Evolutionary conservation across 2,888 invertebrate genomes (phyloP), one percentile per base, ranked within the genome.

Genomic region (Stenchaetothrips biformis): DNA sequence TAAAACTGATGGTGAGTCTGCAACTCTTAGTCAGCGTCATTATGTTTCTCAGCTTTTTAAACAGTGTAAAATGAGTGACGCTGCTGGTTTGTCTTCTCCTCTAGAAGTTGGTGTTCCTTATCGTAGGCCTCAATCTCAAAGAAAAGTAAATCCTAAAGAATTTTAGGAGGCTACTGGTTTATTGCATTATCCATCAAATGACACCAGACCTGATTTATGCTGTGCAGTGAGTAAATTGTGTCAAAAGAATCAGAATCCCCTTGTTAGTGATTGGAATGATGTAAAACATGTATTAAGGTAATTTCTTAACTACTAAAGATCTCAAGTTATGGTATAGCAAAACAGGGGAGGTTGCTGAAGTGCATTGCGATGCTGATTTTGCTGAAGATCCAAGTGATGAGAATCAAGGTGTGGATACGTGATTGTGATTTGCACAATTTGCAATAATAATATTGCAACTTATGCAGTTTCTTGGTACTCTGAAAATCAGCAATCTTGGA

Each of bases 141-240:
- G 37, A 77, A 48, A 77, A 18, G 25, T 80, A 67, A 67, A 74
- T 21, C 18, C 47, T 16, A 80, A 49, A 37, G 4, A 62, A 7
- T 80, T 67, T 79, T 7, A 78, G 27, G 47, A 79, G 18, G 80
- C 80, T 13, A 48, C 79, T 21, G 80, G 79, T 16, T 13, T 27
- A 47, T 16, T 80, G 7, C 16, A 79, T 18, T 80, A 80, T 67
- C n/a, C 37, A 7, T 37, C 80, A 2, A 80, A 81, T 79, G 18
- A 80, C 80, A 82, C 82, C n/a, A 79, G 81, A 47, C 82, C 82
- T 18, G 83, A 82, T 79, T 79, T 83, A 9, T 6, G 48, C 27
- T 80, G 8, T 80, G 27, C 80, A 25, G 77, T 80, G 1, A 77
- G 67, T 18, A 80, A 80, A 18, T 21, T 77, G 21, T 18, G 77